Percentiles rank a stretch among this genome's conserved stretches.
Conservation (phyloP, 2,113 vertebrate genomes). For the Aramus guarauna region DNA sequence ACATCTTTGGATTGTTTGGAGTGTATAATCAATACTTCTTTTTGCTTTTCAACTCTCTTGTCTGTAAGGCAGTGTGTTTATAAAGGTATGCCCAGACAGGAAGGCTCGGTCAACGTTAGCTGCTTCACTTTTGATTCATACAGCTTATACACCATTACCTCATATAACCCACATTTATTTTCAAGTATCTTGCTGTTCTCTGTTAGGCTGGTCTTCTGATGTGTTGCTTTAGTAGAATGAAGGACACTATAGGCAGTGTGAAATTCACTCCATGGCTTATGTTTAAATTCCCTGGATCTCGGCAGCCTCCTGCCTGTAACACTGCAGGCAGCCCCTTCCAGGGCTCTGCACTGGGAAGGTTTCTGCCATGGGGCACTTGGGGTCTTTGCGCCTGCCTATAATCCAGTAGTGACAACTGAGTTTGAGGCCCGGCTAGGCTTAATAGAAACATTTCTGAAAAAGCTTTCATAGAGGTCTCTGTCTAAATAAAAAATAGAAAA, state of each 20-base stretch:
- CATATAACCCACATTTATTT: background rate
- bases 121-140: background rate
- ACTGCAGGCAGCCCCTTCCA: accelerated
- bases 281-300: background rate
- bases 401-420: background rate
- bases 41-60: background rate
- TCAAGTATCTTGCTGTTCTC: background rate
- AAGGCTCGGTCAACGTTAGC: background rate
- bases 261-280: background rate
- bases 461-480: background rate
- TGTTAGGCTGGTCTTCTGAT: background rate
- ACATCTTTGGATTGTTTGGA: background rate
- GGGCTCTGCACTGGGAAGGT: background rate
- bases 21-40: background rate
- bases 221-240: background rate
- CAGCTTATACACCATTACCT: background rate
- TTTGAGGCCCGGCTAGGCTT: background rate
- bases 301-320: background rate
- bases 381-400: background rate
- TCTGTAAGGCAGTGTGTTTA: background rate
- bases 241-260: background rate
- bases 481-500: background rate
- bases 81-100: background rate
- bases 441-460: background rate
- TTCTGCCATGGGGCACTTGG: background rate